Conservation (phyloP, 1,140 invertebrate genomes). For the Drosophila pandora region DNA sequence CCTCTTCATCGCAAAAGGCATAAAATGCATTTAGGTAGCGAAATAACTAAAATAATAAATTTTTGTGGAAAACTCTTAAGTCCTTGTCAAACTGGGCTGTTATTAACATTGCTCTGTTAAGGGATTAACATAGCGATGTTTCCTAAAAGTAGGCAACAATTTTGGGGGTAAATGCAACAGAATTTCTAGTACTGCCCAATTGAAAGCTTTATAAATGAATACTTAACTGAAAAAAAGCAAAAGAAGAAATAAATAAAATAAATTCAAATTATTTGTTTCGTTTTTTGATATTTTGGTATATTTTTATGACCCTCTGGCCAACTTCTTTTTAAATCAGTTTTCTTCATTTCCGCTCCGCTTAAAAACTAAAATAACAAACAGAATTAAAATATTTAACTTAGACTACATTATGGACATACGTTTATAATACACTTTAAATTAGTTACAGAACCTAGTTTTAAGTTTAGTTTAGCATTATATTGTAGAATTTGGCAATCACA, state of each 20-base stretch:
- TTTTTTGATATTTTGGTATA: constrained; percentile 71
- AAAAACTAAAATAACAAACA: constrained; percentile 82
- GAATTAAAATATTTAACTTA: constrained; percentile 60
- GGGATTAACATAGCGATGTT: constrained; percentile 7
- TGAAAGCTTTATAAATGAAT: not conserved
- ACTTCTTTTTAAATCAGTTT: constrained; percentile 16
- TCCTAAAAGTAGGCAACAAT: constrained; percentile 34
- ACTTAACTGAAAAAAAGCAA: not conserved
- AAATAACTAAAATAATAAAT: not conserved
- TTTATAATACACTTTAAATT: constrained; percentile 61
- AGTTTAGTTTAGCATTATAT: constrained; percentile 47
- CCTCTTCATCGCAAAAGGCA: constrained; percentile 56
- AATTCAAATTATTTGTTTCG: constrained; percentile 38
- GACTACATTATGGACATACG: constrained; percentile 21
- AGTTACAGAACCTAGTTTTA: constrained; percentile 31
- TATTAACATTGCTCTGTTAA: constrained; percentile 1
- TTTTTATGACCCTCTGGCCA: constrained; percentile 39
- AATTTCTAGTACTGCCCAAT: not conserved
- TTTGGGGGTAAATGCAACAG: not conserved
- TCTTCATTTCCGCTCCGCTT: constrained; percentile 41
- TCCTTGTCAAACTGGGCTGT: constrained; percentile 1
- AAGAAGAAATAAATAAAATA: constrained; percentile 35
- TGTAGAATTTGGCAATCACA: constrained; percentile 82
- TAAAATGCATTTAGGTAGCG: constrained; percentile 55
- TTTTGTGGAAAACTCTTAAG: no score